Conservation (phyloP, 2,888 invertebrate species). For the Lasius fuliginosus region DNA sequence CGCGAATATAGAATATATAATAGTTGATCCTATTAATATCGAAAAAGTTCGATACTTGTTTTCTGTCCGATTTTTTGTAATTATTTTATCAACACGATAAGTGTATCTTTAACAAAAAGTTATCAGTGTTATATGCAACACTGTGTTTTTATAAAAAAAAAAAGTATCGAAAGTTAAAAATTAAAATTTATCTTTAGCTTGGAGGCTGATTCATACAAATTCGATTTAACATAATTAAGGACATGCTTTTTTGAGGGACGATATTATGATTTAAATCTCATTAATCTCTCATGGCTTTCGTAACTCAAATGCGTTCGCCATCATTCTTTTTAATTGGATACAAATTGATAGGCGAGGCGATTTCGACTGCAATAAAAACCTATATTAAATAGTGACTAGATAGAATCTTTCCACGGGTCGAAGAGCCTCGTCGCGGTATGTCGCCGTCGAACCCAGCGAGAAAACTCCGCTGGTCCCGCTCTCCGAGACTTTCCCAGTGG, state of each 20-base stretch:
- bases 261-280: not conserved
- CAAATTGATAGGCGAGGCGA: slow-evolving; percentile 8
- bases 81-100: not conserved
- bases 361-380: not conserved
- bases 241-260: not conserved
- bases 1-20: not conserved
- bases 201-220: not conserved
- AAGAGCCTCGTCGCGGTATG: slow-evolving; percentile 37
- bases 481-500: slow-evolving; percentile 78
- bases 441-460: slow-evolving; percentile 42
- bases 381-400: not conserved
- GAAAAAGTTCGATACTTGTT: not conserved
- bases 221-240: not conserved
- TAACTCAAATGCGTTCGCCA: not conserved
- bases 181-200: not conserved
- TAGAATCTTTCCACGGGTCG: slow-evolving; percentile 1
- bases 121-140: not conserved
- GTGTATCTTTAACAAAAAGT: not conserved
- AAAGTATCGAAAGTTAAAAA: not conserved
- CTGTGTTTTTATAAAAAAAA: not conserved
- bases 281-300: not conserved
- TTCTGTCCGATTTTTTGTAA: not conserved
- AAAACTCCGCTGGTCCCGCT: slow-evolving; percentile 45
- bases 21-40: slow-evolving; percentile 13
- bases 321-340: slow-evolving; percentile 17